Evolutionary conservation across 2,797 vertebrate genomes (phyloP).

Genomic region (Helostoma temminkii): DNA sequence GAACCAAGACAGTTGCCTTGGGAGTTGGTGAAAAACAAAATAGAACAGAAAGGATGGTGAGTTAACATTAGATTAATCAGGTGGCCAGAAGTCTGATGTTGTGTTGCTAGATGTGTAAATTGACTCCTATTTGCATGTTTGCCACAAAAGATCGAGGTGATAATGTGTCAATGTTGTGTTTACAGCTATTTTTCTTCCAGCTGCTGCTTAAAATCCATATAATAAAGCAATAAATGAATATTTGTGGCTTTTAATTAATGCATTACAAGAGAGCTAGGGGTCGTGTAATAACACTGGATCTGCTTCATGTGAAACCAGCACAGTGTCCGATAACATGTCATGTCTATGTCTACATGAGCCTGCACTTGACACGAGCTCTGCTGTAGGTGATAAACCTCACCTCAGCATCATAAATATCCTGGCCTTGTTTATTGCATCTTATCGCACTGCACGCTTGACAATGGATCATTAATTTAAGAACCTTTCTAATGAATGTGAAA

Average conservation of each 20-base stretch:
- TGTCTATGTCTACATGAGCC: constrained; percentile 24
- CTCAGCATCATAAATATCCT: constrained; percentile 63
- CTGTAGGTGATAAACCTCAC: constrained; percentile 62
- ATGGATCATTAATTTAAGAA: constrained; percentile 78
- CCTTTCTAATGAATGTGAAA: constrained; percentile 77
- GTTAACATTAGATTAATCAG: too few species aligned
- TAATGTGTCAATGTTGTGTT: too few species aligned
- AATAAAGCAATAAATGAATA: background rate
- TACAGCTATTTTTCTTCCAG: too few species aligned
- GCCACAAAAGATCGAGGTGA: too few species aligned
- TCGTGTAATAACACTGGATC: background rate
- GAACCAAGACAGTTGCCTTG: too few species aligned
- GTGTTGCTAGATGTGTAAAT: too few species aligned
- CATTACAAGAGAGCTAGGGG: background rate
- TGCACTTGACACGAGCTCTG: constrained; percentile 30
- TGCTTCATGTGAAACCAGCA: background rate
- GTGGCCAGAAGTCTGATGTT: too few species aligned
- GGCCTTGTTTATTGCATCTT: constrained; percentile 75
- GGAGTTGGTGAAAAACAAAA: too few species aligned
- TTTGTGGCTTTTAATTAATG: background rate
- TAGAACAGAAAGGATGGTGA: too few species aligned
- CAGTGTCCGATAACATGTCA: constrained; percentile 13
- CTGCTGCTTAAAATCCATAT: background rate
- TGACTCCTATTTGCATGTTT: too few species aligned
- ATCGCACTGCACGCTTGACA: constrained; percentile 53